Conservation (phyloP, 2,797 vertebrate species). For the Scolopax rusticola region DNA sequence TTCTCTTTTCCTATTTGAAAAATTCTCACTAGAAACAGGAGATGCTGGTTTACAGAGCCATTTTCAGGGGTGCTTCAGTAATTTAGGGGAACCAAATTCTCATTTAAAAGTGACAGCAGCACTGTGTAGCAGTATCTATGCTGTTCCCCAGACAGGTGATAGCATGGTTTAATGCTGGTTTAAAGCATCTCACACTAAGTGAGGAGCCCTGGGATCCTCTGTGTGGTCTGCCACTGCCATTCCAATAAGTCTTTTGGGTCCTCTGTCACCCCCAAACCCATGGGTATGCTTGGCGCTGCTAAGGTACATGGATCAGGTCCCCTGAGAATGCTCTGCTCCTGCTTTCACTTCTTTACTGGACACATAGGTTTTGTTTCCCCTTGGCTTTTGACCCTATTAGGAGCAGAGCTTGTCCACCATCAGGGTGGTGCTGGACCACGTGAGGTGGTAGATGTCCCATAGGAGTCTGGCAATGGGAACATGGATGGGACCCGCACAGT, state of each 20-base stretch:
- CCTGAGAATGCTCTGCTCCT: neutral
- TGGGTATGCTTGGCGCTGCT: neutral
- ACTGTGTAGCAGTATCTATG: neutral
- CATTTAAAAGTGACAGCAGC: neutral
- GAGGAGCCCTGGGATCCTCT: neutral
- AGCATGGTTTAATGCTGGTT: neutral
- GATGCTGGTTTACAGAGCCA: neutral
- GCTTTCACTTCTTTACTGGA: neutral
- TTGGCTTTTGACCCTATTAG: neutral
- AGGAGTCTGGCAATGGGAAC: neutral
- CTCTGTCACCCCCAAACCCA: neutral
- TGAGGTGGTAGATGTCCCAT: fast-evolving
- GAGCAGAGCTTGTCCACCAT: neutral
- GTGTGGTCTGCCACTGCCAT: neutral
- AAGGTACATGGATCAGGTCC: neutral
- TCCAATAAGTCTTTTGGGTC: neutral
- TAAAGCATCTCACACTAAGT: neutral
- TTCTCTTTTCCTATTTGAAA: neutral
- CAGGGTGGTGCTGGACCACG: neutral
- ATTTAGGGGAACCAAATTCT: neutral
- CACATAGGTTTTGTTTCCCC: neutral
- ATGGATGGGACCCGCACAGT: neutral
- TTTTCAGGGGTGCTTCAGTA: neutral
- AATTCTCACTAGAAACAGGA: neutral
- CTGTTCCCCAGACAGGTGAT: neutral